These are phyloP conservation scores for Xestia xanthographa DNA, from an alignment of 2,888 invertebrate genomes.

Conservation along the genomic window DNA sequence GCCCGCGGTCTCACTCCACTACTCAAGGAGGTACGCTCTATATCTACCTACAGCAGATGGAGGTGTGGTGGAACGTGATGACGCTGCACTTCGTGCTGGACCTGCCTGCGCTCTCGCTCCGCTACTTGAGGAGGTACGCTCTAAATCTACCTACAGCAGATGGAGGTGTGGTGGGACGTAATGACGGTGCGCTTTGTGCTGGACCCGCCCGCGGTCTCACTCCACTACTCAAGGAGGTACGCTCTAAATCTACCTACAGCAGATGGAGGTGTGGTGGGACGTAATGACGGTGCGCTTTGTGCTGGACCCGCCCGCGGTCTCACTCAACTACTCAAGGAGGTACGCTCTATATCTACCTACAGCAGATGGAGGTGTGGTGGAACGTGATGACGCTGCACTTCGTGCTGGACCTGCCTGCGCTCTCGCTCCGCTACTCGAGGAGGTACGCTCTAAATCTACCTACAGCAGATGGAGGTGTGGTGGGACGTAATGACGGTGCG, in stretches of 20 bases:
- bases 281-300: slow-evolving; percentile 80
- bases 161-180: slow-evolving; percentile 86
- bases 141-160: slow-evolving; percentile 64
- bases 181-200: slow-evolving; percentile 79
- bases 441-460: slow-evolving; percentile 69
- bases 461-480: slow-evolving; percentile 85
- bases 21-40: slow-evolving; percentile 76
- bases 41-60: slow-evolving; percentile 74
- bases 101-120: slow-evolving; percentile 73
- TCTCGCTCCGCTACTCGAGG: slow-evolving; percentile 74
- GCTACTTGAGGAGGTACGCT: slow-evolving; percentile 77
- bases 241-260: slow-evolving; percentile 43
- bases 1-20: slow-evolving; percentile 68
- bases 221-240: slow-evolving; percentile 79
- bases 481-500: slow-evolving; percentile 82
- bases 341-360: slow-evolving; percentile 51
- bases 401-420: slow-evolving; percentile 75
- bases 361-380: slow-evolving; percentile 86
- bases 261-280: slow-evolving; percentile 86
- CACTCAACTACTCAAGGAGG: slow-evolving; percentile 78
- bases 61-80: slow-evolving; percentile 85
- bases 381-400: slow-evolving; percentile 80
- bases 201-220: slow-evolving; percentile 73
- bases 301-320: slow-evolving; percentile 75
- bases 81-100: slow-evolving; percentile 79